Evolutionary conservation across 2,797 vertebrate genomes (phyloP).

Genomic region (Xerus rutilus): DNA sequence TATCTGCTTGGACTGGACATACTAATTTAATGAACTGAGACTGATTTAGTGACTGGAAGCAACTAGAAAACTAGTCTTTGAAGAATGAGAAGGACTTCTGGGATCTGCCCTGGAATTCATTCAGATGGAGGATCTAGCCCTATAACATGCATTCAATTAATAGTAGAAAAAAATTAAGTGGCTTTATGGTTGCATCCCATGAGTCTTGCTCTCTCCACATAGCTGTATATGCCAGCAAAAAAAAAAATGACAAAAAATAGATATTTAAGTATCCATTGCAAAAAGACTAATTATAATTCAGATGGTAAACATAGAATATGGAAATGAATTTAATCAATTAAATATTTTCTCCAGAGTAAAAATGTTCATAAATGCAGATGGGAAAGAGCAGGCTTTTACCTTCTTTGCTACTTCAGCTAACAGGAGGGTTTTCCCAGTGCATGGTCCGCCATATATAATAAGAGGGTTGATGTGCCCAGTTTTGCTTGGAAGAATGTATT

Average conservation of each 20-base stretch:
- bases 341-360: neutral
- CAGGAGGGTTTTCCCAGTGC: constrained; percentile 98
- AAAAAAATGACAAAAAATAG: neutral
- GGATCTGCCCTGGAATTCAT: neutral
- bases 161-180: neutral
- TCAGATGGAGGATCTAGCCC: neutral
- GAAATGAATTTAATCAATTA: constrained; percentile 49
- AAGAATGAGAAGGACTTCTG: neutral
- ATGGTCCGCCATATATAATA: constrained; percentile 96
- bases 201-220: neutral
- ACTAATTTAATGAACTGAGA: neutral
- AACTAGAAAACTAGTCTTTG: neutral
- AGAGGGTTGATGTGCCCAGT: constrained; percentile 94
- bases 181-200: neutral
- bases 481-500: constrained; percentile 95
- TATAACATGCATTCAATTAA: neutral
- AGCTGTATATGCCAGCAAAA: neutral
- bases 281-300: neutral
- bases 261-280: neutral
- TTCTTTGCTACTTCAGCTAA: constrained; percentile 97
- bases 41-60: neutral
- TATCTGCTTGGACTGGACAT: neutral
- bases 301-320: constrained; percentile 59
- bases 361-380: neutral
- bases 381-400: constrained; percentile 89